Conservation (phyloP, 2,888 invertebrate species). For the Idaea straminata region DNA sequence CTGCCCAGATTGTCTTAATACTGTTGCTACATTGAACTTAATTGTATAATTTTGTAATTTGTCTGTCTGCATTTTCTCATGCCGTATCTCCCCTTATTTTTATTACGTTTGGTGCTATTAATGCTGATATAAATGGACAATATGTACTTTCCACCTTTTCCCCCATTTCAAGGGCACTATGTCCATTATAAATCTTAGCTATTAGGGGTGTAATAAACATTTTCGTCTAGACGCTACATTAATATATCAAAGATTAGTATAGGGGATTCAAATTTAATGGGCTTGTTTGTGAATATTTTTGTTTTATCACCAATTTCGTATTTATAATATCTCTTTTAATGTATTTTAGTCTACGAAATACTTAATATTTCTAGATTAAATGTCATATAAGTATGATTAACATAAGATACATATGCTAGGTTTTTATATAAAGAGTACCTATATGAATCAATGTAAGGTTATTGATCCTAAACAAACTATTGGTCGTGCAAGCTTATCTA, state of each 20-base stretch:
- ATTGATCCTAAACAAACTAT: conserved; percentile 41
- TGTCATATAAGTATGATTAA: neutral
- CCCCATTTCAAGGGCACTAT: conserved; percentile 37
- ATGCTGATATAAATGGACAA: conserved; percentile 35
- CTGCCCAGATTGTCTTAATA: conserved; percentile 5
- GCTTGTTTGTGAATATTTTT: conserved; percentile 44
- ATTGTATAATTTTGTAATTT: conserved; percentile 41
- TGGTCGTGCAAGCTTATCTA: conserved; percentile 47
- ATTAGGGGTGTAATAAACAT: conserved; percentile 47
- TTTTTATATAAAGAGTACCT: conserved; percentile 16
- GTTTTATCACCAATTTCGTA: conserved; percentile 40
- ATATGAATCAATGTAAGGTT: conserved; percentile 31
- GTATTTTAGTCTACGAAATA: conserved; percentile 19
- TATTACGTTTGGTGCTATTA: conserved; percentile 39
- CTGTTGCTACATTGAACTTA: conserved; percentile 27
- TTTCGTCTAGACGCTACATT: conserved; percentile 50
- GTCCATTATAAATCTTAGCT: conserved; percentile 40
- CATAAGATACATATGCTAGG: neutral
- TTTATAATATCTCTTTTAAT: conserved; percentile 30
- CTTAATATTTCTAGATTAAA: neutral
- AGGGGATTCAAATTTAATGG: conserved; percentile 45
- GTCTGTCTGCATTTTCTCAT: conserved; percentile 35
- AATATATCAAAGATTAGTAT: conserved; percentile 40
- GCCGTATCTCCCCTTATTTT: conserved; percentile 36
- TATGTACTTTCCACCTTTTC: conserved; percentile 50